phyloP scores from a whole-genome alignment of 2,797 vertebrate species.

The Antennarius maculatus region DNA sequence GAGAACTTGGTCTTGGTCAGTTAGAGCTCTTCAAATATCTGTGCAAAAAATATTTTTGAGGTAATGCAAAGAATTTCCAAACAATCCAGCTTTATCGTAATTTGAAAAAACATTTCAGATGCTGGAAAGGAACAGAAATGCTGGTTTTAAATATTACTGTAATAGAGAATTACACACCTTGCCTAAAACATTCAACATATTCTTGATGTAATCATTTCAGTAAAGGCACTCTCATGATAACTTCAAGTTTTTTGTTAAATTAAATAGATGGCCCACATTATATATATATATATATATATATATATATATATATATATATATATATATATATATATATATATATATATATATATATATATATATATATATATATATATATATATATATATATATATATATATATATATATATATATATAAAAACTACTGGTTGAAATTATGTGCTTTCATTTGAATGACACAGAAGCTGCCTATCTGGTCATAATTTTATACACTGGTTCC shows the following conservation, averaged over 20 bases:
- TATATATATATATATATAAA: too few species aligned
- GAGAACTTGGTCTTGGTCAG: slow-evolving; percentile 23
- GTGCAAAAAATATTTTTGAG: slow-evolving; percentile 54
- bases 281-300: too few species aligned
- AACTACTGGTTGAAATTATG: not conserved
- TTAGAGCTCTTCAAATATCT: slow-evolving; percentile 42
- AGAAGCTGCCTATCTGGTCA: not conserved
- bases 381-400: too few species aligned
- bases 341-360: too few species aligned
- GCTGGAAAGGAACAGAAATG: not conserved
- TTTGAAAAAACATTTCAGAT: too few species aligned
- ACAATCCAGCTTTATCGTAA: too few species aligned
- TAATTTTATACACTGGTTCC: slow-evolving; percentile 15
- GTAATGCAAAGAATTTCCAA: slow-evolving; percentile 27
- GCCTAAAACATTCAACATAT: not conserved
- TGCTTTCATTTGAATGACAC: not conserved
- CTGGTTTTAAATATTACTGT: slow-evolving; percentile 2
- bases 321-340: too few species aligned
- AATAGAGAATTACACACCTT: not conserved
- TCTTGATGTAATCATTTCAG: slow-evolving; percentile 2
- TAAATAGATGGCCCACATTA: not conserved
- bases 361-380: too few species aligned
- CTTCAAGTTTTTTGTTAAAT: not conserved
- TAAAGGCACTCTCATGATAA: slow-evolving; percentile 21
- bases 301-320: too few species aligned